Conservation (phyloP, 2,113 vertebrate species). For the Anolis sagrei region DNA sequence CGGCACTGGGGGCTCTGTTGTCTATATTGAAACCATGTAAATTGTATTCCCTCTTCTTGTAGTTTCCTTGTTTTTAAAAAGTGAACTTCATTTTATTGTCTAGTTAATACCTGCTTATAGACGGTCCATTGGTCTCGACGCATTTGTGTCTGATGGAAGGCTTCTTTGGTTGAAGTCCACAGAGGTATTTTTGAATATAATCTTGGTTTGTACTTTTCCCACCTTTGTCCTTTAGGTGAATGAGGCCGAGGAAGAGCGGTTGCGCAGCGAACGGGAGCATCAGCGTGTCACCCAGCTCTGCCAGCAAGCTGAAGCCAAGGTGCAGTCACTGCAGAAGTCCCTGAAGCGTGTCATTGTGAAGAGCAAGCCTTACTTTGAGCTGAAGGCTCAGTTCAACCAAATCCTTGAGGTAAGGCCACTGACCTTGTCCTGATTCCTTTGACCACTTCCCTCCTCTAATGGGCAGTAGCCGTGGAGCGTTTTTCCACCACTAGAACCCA, state of each 20-base stretch:
- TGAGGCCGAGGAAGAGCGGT: constrained; percentile 91
- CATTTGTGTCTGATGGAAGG: too few species aligned
- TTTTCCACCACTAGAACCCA: background rate
- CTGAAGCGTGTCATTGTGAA: constrained; percentile 90
- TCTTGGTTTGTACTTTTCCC: background rate
- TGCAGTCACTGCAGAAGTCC: constrained; percentile 90
- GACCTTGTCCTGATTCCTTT: background rate
- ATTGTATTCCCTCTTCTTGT: too few species aligned
- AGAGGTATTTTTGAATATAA: too few species aligned
- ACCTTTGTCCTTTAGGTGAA: constrained; percentile 80
- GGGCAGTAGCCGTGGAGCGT: background rate
- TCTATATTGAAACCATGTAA: too few species aligned
- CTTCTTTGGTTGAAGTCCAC: too few species aligned
- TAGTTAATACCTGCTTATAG: too few species aligned
- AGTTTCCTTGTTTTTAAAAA: too few species aligned
- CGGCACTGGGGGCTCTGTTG: too few species aligned
- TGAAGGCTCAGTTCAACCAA: constrained; percentile 94
- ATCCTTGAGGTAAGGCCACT: constrained; percentile 85
- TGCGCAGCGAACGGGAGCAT: constrained; percentile 91
- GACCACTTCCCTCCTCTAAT: background rate
- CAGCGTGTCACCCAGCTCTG: constrained; percentile 90
- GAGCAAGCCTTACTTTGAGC: constrained; percentile 94
- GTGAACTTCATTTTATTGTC: too few species aligned
- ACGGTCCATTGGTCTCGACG: too few species aligned
- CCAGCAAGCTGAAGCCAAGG: constrained; percentile 90